phyloP scores from a whole-genome alignment of 1,140 invertebrate species.

The Lasaia peninsularis region DNA sequence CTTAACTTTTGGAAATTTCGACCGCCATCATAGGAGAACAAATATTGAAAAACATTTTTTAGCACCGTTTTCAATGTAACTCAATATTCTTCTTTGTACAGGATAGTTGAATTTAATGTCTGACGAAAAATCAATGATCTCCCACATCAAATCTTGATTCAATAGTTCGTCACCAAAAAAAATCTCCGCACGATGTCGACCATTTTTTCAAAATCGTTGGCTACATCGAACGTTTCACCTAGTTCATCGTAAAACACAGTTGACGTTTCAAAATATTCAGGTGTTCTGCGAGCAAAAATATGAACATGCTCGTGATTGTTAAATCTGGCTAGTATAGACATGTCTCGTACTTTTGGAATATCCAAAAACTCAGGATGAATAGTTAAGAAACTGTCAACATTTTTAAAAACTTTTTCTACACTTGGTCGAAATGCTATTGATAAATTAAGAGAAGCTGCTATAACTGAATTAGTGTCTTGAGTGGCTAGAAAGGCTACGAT shows the following conservation, averaged over 20 bases:
- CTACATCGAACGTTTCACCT: constrained; percentile 18
- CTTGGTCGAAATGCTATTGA: constrained; percentile 19
- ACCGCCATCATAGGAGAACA: constrained; percentile 37
- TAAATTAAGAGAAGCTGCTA: constrained; percentile 19
- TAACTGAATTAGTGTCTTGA: constrained; percentile 20
- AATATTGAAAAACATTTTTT: constrained; percentile 31
- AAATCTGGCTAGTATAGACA: constrained; percentile 23
- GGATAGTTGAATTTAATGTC: constrained; percentile 29
- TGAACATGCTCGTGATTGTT: constrained; percentile 3
- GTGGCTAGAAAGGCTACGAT: constrained; percentile 26
- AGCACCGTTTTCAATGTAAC: constrained; percentile 25
- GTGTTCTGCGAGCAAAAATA: not conserved
- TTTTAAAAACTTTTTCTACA: constrained; percentile 31
- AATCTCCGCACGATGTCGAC: constrained; percentile 22
- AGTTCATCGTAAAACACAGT: constrained; percentile 17
- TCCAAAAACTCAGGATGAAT: constrained; percentile 25
- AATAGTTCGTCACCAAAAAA: constrained; percentile 28
- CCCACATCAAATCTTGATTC: constrained; percentile 1
- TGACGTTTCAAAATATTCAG: not conserved
- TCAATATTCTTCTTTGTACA: constrained; percentile 21
- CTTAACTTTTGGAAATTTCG: too few relatives aligned
- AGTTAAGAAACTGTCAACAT: constrained; percentile 25
- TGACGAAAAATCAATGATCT: constrained; percentile 27
- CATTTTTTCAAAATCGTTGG: constrained; percentile 20
- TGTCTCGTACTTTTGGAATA: constrained; percentile 23